Evolutionary conservation across 1,140 invertebrate species (phyloP).

Genomic region (Drosophila repletoides): DNA sequence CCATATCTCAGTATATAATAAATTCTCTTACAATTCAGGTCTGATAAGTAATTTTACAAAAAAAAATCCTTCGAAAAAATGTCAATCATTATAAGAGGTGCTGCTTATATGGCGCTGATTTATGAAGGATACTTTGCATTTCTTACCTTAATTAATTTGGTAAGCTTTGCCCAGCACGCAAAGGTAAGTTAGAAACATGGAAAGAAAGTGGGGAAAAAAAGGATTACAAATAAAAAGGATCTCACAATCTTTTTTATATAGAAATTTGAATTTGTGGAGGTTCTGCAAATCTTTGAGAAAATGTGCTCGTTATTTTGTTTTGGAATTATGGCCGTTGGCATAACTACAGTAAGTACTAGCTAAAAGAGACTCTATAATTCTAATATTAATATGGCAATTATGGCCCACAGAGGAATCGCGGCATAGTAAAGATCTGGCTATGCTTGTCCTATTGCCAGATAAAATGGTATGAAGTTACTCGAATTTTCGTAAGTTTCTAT

Average conservation of each 20-base stretch:
- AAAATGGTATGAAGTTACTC: background rate
- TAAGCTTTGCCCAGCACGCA: background rate
- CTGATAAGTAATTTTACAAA: background rate
- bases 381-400: background rate
- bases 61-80: constrained; percentile 4
- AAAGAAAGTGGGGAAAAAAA: too few relatives aligned
- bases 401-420: constrained; percentile 1
- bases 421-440: constrained; percentile 12
- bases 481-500: background rate
- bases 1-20: too few relatives aligned
- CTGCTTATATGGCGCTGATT: constrained; percentile 7
- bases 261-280: constrained; percentile 8
- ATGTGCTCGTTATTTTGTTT: background rate
- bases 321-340: background rate
- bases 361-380: background rate
- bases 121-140: background rate
- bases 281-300: background rate
- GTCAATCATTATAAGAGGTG: background rate
- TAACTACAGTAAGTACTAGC: constrained; percentile 14
- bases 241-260: background rate
- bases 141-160: background rate
- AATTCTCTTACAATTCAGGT: background rate
- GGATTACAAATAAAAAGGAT: too few relatives aligned
- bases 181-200: constrained; percentile 21
- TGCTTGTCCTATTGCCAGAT: constrained; percentile 16